Conservation (phyloP, 2,888 invertebrate genomes). For the Zygogramma bicolorata region DNA sequence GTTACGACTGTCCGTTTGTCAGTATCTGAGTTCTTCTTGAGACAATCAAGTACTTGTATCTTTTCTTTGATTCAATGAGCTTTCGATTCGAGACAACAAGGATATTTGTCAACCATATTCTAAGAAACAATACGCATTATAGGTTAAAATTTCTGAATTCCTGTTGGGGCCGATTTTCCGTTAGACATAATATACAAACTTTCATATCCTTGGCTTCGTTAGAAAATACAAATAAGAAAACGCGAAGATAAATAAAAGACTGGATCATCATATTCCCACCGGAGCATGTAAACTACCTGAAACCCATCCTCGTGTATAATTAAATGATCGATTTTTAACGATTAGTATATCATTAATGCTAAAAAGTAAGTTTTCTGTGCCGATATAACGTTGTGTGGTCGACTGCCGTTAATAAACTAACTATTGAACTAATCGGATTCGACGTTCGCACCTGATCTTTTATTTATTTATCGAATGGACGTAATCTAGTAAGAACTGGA, state of each 20-base stretch:
- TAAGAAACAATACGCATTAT: background rate
- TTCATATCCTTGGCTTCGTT: background rate
- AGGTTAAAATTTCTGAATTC: background rate
- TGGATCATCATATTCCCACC: conserved; percentile 16
- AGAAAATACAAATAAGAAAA: background rate
- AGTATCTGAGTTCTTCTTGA: too few species aligned
- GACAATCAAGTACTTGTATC: too few species aligned
- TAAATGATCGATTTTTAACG: conserved; percentile 26
- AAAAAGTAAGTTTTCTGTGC: conserved; percentile 24
- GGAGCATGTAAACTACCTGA: conserved; percentile 20
- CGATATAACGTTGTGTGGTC: conserved; percentile 39
- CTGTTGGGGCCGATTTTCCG: background rate
- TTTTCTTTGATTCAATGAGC: too few species aligned
- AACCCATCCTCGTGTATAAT: conserved; percentile 25
- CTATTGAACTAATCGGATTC: conserved; percentile 18
- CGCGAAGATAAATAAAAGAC: background rate
- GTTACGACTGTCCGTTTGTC: too few species aligned
- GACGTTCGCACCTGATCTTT: conserved; percentile 25
- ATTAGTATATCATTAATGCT: conserved; percentile 22
- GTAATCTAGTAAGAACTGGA: background rate
- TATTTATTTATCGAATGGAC: conserved; percentile 11
- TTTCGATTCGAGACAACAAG: background rate
- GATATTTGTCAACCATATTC: too few species aligned
- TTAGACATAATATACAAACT: background rate
- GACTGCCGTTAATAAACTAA: conserved; percentile 29